Evolutionary conservation across 2,113 vertebrate species (phyloP).

Genomic region (Nyctereutes procyonoides): DNA sequence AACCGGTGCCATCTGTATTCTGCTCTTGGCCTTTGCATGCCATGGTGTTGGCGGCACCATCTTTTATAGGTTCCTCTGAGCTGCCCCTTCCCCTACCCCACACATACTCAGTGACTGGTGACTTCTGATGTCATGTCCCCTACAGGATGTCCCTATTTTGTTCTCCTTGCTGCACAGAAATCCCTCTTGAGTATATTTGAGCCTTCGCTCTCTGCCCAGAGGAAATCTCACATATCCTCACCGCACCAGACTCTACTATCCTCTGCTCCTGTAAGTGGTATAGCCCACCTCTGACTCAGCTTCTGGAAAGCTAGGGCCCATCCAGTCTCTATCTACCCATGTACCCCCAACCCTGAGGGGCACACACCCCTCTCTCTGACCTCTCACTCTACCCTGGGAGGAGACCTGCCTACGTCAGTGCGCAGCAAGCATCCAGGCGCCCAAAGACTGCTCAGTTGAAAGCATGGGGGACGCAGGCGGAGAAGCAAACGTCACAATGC

Average conservation of each 20-base stretch:
- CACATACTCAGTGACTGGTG: background rate
- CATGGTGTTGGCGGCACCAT: background rate
- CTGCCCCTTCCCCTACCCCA: background rate
- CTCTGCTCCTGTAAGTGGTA: background rate
- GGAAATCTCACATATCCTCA: background rate
- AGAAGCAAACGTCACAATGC: background rate
- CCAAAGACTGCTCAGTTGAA: background rate
- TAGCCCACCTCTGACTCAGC: background rate
- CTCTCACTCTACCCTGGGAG: background rate
- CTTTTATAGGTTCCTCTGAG: background rate
- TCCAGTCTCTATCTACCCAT: background rate
- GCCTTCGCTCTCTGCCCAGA: background rate
- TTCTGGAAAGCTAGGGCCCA: background rate
- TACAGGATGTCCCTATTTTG: background rate
- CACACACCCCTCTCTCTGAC: background rate
- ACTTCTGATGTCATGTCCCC: background rate
- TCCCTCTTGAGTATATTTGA: background rate
- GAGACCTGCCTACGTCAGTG: background rate
- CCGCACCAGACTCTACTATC: background rate
- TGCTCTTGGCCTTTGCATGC: background rate
- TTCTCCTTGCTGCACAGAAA: background rate
- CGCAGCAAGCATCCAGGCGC: background rate
- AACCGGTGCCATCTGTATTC: too few relatives aligned
- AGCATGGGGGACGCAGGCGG: accelerated
- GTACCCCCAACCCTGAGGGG: accelerated